Percentiles rank a stretch among this genome's conserved stretches.
Evolutionary conservation across 2,888 invertebrate species (phyloP).

Genomic region (Phorcus lineatus): DNA sequence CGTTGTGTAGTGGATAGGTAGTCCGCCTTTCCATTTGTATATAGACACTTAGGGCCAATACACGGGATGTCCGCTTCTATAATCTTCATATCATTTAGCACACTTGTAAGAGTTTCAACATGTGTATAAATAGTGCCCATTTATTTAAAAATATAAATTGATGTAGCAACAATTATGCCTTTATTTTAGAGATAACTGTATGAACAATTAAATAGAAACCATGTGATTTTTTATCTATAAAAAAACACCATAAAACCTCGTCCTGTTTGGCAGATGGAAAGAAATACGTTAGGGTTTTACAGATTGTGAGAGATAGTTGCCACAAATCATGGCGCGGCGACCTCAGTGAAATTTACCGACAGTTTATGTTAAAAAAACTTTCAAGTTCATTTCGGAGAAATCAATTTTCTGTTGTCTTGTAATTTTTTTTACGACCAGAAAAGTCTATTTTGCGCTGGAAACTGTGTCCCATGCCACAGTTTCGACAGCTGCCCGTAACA

Average conservation of each 20-base stretch:
- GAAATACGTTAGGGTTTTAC: background rate
- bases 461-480: background rate
- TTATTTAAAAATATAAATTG: too few relatives aligned
- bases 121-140: too few relatives aligned
- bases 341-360: background rate
- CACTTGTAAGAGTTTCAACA: too few relatives aligned
- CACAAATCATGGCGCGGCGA: conserved; percentile 9
- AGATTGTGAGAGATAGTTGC: background rate
- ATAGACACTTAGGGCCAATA: background rate
- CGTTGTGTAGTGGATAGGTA: background rate
- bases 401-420: conserved; percentile 11
- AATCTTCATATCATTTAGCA: too few relatives aligned
- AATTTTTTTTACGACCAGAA: conserved; percentile 12
- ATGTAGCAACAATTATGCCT: too few relatives aligned
- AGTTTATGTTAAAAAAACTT: background rate
- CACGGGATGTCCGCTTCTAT: too few relatives aligned
- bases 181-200: too few relatives aligned
- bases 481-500: conserved; percentile 14
- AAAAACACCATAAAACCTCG: background rate
- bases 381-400: conserved; percentile 8
- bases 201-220: background rate
- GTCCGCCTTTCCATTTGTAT: background rate
- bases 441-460: conserved; percentile 11
- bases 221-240: background rate
- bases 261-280: background rate